Conservation (phyloP, 2,888 invertebrate genomes). For the Ariolimax columbianus region DNA sequence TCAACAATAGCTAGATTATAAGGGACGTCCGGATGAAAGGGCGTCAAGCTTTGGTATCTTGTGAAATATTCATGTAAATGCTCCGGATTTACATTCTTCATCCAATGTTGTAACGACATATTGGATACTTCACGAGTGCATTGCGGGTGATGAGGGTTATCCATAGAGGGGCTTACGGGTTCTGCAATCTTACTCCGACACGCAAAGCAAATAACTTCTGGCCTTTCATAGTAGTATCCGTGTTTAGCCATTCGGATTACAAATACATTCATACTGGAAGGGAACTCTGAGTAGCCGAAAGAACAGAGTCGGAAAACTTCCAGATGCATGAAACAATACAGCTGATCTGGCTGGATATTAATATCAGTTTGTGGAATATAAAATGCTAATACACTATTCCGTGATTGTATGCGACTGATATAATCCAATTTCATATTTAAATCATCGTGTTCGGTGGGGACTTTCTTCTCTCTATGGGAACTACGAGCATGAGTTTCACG, state of each 20-base stretch:
- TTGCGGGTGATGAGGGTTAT: background rate
- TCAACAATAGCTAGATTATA: background rate
- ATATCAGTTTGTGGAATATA: background rate
- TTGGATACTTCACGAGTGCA: conserved; percentile 5
- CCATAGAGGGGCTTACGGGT: background rate
- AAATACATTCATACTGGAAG: background rate
- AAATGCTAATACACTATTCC: background rate
- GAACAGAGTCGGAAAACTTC: conserved; percentile 39
- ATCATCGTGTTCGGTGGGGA: too few species aligned
- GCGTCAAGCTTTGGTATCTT: background rate
- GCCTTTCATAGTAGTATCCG: conserved; percentile 24
- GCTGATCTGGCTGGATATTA: background rate
- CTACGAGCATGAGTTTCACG: too few species aligned
- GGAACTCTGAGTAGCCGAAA: background rate
- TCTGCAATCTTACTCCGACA: conserved; percentile 2
- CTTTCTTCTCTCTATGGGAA: too few species aligned
- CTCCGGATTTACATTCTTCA: background rate
- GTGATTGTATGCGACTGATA: background rate
- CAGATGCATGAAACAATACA: conserved; percentile 4
- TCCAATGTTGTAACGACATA: background rate
- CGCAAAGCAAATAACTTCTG: conserved; percentile 11
- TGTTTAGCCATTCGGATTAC: conserved; percentile 17
- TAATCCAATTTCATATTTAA: background rate
- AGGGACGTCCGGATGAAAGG: background rate
- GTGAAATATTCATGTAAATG: background rate